Evolutionary conservation across 2,113 vertebrate genomes (phyloP).

Genomic region (Uropsilus gracilis): DNA sequence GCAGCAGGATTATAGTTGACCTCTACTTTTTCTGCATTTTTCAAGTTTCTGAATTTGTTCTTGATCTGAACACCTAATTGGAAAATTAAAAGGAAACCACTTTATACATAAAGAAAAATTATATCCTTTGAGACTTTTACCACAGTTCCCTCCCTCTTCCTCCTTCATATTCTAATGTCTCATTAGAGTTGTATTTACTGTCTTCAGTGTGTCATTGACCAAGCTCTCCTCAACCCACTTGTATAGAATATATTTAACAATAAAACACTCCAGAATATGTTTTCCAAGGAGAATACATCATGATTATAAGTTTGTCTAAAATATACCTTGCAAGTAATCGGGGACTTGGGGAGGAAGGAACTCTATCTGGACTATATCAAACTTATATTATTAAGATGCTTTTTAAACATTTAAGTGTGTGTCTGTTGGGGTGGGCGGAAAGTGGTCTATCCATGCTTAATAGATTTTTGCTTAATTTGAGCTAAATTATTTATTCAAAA

Average conservation of each 20-base stretch:
- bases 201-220: background rate
- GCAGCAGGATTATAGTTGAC: background rate
- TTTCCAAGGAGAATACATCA: background rate
- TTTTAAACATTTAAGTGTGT: background rate
- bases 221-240: background rate
- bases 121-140: background rate
- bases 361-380: background rate
- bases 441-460: background rate
- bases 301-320: background rate
- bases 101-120: background rate
- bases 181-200: background rate
- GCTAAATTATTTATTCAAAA: background rate
- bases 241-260: background rate
- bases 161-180: background rate
- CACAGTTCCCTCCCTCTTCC: background rate
- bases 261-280: background rate
- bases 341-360: background rate
- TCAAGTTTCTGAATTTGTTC: conserved; percentile 32
- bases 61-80: background rate
- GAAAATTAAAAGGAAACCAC: background rate
- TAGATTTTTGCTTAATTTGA: background rate
- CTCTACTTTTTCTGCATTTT: background rate
- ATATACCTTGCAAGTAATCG: background rate
- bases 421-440: too few relatives aligned
- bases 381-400: background rate